Evolutionary conservation across 1,140 invertebrate genomes (phyloP).

Genomic region (Frieseomelitta varia): DNA sequence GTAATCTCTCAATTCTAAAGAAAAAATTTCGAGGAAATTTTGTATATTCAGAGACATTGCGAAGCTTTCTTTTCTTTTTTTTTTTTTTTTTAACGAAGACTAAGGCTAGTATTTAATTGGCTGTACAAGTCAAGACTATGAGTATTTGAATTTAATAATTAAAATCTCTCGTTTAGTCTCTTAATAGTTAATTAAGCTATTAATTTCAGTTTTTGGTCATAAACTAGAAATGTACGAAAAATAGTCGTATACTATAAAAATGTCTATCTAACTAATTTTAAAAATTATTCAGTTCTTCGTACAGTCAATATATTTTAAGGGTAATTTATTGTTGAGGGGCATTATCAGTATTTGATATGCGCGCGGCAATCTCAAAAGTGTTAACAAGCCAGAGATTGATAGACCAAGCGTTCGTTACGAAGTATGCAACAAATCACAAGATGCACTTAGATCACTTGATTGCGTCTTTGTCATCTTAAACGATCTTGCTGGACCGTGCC

Average conservation of each 20-base stretch:
- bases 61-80: not conserved
- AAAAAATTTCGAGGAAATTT: not conserved
- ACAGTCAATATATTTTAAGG: not conserved
- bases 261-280: not conserved
- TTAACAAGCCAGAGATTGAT: no score
- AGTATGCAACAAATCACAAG: not conserved
- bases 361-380: not conserved
- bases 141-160: not conserved
- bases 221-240: no score
- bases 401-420: no score
- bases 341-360: not conserved
- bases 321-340: not conserved
- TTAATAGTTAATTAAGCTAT: not conserved
- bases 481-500: not conserved
- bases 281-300: not conserved
- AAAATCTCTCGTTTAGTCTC: not conserved
- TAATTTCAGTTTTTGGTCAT: not conserved
- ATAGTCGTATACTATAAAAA: no score
- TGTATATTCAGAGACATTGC: not conserved
- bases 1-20: slow-evolving; percentile 12
- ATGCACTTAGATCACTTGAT: not conserved
- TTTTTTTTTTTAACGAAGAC: not conserved
- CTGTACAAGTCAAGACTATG: not conserved
- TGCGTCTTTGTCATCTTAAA: not conserved
- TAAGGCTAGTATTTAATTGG: no score